phyloP scores from a whole-genome alignment of 2,888 invertebrate genomes.

The Chymomyza procnemis region DNA sequence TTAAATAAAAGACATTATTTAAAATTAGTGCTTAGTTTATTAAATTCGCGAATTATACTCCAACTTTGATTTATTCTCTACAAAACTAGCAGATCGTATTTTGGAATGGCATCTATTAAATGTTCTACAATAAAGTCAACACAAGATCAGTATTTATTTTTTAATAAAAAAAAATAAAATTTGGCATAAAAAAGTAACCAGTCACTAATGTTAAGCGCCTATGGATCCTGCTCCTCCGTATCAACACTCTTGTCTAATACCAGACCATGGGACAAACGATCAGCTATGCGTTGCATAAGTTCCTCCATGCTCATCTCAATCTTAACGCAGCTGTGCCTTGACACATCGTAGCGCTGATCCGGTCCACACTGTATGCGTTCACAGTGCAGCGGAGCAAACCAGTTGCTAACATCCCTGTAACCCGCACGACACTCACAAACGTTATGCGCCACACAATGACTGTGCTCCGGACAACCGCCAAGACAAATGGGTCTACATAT shows the following conservation, averaged over 20 bases:
- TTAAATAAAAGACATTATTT: too few species aligned
- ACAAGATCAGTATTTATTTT: too few species aligned
- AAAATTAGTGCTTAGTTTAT: too few species aligned
- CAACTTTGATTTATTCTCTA: too few species aligned
- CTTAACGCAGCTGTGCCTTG: conserved; percentile 56
- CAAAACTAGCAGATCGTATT: too few species aligned
- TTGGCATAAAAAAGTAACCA: neutral
- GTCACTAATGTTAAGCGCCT: neutral
- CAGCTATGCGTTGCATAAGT: conserved; percentile 71
- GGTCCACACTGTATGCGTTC: conserved; percentile 67
- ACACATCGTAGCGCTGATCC: conserved; percentile 69
- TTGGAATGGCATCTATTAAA: too few species aligned
- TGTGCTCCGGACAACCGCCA: conserved; percentile 72
- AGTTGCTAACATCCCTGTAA: conserved; percentile 59
- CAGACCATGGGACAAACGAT: conserved; percentile 60
- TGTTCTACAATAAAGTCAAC: too few species aligned
- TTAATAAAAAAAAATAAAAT: too few species aligned
- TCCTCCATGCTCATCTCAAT: conserved; percentile 75
- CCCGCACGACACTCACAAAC: conserved; percentile 78
- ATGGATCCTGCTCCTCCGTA: conserved; percentile 6
- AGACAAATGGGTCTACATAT: conserved; percentile 73
- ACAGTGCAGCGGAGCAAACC: conserved; percentile 62
- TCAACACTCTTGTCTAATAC: conserved; percentile 24
- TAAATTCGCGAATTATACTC: too few species aligned
- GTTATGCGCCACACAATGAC: conserved; percentile 72